Conservation (phyloP, 64 coral and sea anemone genomes). For the Cladopsammia gracilis region DNA sequence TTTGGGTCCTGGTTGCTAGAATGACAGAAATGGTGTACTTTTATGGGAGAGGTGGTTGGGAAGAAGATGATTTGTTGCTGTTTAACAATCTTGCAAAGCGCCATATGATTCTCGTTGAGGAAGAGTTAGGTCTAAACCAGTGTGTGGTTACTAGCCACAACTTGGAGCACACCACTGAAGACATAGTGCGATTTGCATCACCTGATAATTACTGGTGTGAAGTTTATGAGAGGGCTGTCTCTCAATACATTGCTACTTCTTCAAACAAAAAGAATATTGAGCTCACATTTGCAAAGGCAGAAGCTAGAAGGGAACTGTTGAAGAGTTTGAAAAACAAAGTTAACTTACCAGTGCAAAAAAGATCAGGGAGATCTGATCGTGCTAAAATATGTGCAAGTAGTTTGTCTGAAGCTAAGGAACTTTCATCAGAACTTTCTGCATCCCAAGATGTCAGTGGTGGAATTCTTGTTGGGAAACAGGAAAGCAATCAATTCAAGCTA, state of each 20-base stretch:
- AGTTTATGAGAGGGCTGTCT: slow-evolving; percentile 38
- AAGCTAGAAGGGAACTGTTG: too few relatives aligned
- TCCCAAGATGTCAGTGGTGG: background rate
- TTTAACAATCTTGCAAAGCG: too few relatives aligned
- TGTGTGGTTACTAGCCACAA: slow-evolving; percentile 2
- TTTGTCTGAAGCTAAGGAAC: slow-evolving; percentile 20
- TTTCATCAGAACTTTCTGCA: background rate
- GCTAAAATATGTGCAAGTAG: slow-evolving; percentile 39
- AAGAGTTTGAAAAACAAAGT: too few relatives aligned
- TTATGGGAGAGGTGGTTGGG: too few relatives aligned
- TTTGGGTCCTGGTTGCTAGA: too few relatives aligned
- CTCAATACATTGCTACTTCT: too few relatives aligned
- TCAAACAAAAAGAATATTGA: too few relatives aligned
- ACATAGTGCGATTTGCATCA: slow-evolving; percentile 9
- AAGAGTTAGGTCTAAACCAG: background rate
- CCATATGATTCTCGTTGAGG: background rate
- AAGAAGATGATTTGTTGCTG: background rate
- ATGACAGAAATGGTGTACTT: too few relatives aligned
- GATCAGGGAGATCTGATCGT: too few relatives aligned
- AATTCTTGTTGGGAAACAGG: too few relatives aligned
- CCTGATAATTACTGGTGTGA: slow-evolving; percentile 54
- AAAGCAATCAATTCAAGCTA: slow-evolving; percentile 2
- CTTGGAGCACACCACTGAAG: slow-evolving; percentile 17
- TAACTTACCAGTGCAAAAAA: too few relatives aligned
- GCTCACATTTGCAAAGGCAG: too few relatives aligned